Conservation (phyloP, 2,113 vertebrate species). For the Murina feae region DNA sequence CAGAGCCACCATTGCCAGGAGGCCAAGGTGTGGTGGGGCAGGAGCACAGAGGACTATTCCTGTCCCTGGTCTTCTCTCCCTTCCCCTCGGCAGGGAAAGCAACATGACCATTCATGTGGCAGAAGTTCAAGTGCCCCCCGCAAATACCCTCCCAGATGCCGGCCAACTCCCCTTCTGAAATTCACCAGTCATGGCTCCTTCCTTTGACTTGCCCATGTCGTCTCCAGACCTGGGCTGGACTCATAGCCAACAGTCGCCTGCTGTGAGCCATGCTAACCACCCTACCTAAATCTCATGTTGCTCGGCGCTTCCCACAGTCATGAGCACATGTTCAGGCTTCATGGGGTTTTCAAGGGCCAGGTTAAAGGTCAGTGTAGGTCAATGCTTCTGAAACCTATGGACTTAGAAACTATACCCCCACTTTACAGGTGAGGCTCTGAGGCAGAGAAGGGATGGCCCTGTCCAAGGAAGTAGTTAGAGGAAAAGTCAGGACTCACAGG, state of each 20-base stretch:
- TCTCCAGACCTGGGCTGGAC: neutral
- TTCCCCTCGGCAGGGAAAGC: neutral
- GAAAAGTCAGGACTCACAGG: neutral
- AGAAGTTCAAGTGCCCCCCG: neutral
- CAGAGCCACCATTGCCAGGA: neutral
- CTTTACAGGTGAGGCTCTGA: neutral
- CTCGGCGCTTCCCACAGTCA: neutral
- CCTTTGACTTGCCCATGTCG: neutral
- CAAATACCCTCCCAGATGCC: accelerated
- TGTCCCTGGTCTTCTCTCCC: neutral
- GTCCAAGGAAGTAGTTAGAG: neutral
- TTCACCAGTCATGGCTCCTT: neutral
- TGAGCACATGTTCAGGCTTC: neutral
- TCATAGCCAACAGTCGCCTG: neutral
- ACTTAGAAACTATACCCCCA: neutral
- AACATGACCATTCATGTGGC: neutral
- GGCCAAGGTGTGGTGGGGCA: neutral
- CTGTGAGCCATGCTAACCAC: neutral
- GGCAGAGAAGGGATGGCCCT: neutral
- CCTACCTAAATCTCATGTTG: neutral
- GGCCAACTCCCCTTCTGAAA: neutral
- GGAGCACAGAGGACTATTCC: accelerated
- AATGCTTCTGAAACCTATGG: neutral
- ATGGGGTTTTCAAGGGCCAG: neutral
- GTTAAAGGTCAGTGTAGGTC: neutral